A percentile compares a stretch with the other conserved stretches of the same genome.
Evolutionary conservation across 2,888 invertebrate species (phyloP).

Genomic region (Therioaphis trifolii): DNA sequence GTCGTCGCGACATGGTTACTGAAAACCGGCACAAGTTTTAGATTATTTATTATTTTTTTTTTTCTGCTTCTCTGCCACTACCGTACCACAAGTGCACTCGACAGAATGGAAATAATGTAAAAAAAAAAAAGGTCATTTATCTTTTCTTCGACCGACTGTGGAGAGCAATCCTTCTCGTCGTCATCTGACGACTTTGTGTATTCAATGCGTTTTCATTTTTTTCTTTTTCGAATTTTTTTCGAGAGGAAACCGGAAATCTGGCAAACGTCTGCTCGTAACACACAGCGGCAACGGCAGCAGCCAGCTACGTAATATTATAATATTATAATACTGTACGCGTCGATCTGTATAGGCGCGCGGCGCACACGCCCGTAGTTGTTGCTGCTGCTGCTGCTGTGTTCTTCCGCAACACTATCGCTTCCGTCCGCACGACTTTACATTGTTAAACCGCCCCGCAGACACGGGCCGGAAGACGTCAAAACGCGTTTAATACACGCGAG

Average conservation of each 20-base stretch:
- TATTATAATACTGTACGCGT: no score
- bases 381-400: neutral
- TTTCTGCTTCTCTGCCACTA: no score
- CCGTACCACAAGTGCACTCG: slow-evolving; percentile 40
- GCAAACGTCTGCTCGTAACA: slow-evolving; percentile 46
- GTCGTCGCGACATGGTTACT: slow-evolving; percentile 7
- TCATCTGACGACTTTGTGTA: slow-evolving; percentile 24
- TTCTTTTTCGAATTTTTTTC: neutral
- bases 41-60: slow-evolving; percentile 46
- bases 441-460: no score
- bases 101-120: no score
- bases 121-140: slow-evolving; percentile 59
- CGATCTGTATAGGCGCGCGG: neutral
- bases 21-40: slow-evolving; percentile 49
- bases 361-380: neutral
- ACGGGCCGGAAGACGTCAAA: no score
- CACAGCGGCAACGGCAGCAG: no score
- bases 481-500: no score
- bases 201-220: slow-evolving; percentile 34
- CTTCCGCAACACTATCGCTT: neutral
- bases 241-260: slow-evolving; percentile 61
- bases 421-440: neutral
- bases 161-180: neutral
- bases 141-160: slow-evolving; percentile 50
- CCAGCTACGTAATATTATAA: no score